These are phyloP conservation scores for Pseudopodoces humilis DNA, from an alignment of 2,113 vertebrate species.

Conservation along the genomic window DNA sequence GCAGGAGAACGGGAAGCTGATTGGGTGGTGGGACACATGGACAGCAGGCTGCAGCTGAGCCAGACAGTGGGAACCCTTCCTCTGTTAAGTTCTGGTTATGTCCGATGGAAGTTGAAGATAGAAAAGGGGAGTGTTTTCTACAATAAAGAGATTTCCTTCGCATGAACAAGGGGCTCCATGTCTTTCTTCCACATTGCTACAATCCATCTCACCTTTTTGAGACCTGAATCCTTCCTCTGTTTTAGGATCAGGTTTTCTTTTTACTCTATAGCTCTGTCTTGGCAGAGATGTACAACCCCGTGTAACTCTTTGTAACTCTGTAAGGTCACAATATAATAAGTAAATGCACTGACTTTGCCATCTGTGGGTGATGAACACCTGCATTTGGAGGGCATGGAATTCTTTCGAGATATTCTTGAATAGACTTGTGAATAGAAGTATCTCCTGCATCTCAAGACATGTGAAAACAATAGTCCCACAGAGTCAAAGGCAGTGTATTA, in stretches of 20 bases:
- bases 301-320: constrained; percentile 23
- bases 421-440: constrained; percentile 47
- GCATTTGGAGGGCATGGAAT: constrained; percentile 3
- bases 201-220: background rate
- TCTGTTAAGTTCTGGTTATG: too few relatives aligned
- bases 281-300: background rate
- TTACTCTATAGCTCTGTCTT: background rate
- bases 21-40: too few relatives aligned
- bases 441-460: constrained; percentile 48
- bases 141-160: too few relatives aligned
- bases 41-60: too few relatives aligned
- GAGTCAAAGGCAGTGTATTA: constrained; percentile 32
- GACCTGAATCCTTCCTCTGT: background rate
- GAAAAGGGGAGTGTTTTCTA: too few relatives aligned
- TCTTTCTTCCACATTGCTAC: too few relatives aligned
- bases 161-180: too few relatives aligned
- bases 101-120: too few relatives aligned
- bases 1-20: too few relatives aligned
- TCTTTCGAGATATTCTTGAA: constrained; percentile 51
- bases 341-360: constrained; percentile 5
- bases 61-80: too few relatives aligned
- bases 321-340: constrained; percentile 50
- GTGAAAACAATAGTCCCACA: constrained; percentile 48
- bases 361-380: constrained; percentile 53
- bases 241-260: background rate